A percentile compares a stretch with the other conserved stretches of the same genome.
Evolutionary conservation across 2,797 vertebrate genomes (phyloP).

Genomic region (Neosilurus hyrtlii): DNA sequence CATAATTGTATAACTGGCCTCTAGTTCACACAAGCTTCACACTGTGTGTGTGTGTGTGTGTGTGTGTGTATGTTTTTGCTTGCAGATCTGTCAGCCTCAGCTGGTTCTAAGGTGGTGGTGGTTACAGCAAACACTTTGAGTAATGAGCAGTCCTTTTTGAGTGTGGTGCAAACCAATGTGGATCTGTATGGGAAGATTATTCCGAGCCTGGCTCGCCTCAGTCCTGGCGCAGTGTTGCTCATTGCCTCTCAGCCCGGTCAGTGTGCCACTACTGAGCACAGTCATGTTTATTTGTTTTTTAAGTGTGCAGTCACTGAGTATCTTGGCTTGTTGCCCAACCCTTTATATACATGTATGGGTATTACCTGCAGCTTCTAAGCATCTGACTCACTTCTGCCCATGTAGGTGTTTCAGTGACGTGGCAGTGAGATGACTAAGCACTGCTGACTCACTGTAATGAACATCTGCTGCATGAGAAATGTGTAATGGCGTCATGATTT

Average conservation of each 20-base stretch:
- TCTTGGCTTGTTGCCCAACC: not conserved
- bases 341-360: not conserved
- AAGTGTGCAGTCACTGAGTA: not conserved
- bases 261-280: conserved; percentile 33
- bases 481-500: not conserved
- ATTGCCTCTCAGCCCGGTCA: conserved; percentile 93
- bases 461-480: not conserved
- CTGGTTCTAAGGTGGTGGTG: conserved; percentile 84
- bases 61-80: conserved; percentile 27
- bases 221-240: conserved; percentile 79
- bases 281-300: not conserved
- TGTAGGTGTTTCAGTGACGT: not conserved
- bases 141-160: conserved; percentile 83
- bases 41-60: not conserved
- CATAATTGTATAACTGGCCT: not conserved
- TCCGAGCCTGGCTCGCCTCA: conserved; percentile 78
- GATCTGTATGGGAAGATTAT: conserved; percentile 85
- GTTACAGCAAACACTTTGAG: conserved; percentile 88
- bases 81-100: conserved; percentile 83
- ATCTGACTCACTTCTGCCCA: not conserved
- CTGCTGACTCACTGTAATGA: not conserved
- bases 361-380: not conserved
- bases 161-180: conserved; percentile 89
- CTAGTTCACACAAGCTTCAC: not conserved
- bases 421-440: not conserved